Base-by-base conservation (phyloP, 2,888 invertebrate species). In the Philereme vetulata region DNA sequence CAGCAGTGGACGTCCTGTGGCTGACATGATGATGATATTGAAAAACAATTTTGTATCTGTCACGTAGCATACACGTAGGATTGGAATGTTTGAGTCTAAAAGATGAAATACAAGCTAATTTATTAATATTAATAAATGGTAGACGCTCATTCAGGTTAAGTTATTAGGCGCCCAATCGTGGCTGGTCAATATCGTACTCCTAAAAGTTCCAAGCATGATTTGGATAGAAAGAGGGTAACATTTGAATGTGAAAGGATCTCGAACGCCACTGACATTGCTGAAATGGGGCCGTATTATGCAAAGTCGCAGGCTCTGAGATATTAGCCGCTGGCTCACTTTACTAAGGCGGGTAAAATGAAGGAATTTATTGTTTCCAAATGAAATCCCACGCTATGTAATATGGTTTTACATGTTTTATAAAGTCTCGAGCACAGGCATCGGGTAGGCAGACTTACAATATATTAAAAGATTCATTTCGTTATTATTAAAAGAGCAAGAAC, bases 171-270 rank as follows among this genome's bases (percentile, higher is more conserved):
- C 11, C 51, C 35, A 10, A 48, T 48, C 42, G 10, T 10, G 6
- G 33, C 35, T 35, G 38, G 32, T 10, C 38, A 49, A 45, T 46
- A 56, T 46, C 21, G 21, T 42, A 46, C 34, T 56, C 46, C 36
- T 7, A 48, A 35, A 57, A 51, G 34, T 46, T 50, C 32, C 36
- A 44, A 56, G 56, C 50, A 42, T 42, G 34, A 51, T 51, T 56
- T 56, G 45, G 35, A 50, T 36, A 35, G 48, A 40, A 56, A 42
- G 35, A 42, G 40, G 46, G 46, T 51, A 51, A 36, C 43, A 57
- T 51, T 58, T 48, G 48, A 58, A 58, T 58, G 52, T 48, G 44
- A 58, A 48, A 48, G 32, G 52, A 48, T 35, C 35, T 33, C 33
- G 33, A 33, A 46, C 8, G 32, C 2, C 32, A 46, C 45, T 34